Percentiles rank a stretch among this genome's conserved stretches.
phyloP scores from a whole-genome alignment of 2,888 invertebrate genomes.

The Drosophila incognita region DNA sequence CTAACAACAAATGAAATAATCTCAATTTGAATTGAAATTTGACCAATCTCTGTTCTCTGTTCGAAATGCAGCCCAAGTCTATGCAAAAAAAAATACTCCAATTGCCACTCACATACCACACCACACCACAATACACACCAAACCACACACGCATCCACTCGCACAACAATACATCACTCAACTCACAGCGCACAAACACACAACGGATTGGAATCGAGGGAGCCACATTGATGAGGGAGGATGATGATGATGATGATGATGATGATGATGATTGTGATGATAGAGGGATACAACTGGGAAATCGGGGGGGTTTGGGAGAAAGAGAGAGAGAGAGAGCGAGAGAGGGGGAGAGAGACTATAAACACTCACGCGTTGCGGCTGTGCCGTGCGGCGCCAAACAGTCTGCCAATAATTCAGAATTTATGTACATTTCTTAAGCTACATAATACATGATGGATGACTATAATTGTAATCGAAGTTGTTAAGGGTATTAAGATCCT shows the following conservation, averaged over 20 bases:
- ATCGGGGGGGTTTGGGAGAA: background rate
- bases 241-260: constrained; percentile 2
- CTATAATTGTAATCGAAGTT: constrained; percentile 61
- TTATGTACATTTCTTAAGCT: constrained; percentile 65
- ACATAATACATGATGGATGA: constrained; percentile 50
- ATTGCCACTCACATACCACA: constrained; percentile 38
- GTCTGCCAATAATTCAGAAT: constrained; percentile 73
- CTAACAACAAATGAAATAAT: background rate
- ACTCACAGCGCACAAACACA: constrained; percentile 18
- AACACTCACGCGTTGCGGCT: constrained; percentile 64
- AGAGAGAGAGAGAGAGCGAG: no score
- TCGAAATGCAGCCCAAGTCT: constrained; percentile 48
- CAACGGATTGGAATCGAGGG: constrained; percentile 24
- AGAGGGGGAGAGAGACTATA: constrained; percentile 18
- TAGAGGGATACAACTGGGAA: constrained; percentile 1
- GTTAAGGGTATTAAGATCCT: constrained; percentile 53
- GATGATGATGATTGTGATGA: constrained; percentile 10
- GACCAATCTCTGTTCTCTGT: constrained; percentile 31
- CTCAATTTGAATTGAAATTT: constrained; percentile 1
- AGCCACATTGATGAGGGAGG: background rate
- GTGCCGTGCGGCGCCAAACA: constrained; percentile 64
- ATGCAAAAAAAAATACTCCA: constrained; percentile 54
- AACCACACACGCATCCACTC: constrained; percentile 19
- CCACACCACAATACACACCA: constrained; percentile 10
- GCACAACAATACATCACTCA: constrained; percentile 54